Percentiles rank a stretch among this genome's conserved stretches.
Conservation (phyloP, 2,113 vertebrate species). For the Hypocryptadius cinnamomeus region DNA sequence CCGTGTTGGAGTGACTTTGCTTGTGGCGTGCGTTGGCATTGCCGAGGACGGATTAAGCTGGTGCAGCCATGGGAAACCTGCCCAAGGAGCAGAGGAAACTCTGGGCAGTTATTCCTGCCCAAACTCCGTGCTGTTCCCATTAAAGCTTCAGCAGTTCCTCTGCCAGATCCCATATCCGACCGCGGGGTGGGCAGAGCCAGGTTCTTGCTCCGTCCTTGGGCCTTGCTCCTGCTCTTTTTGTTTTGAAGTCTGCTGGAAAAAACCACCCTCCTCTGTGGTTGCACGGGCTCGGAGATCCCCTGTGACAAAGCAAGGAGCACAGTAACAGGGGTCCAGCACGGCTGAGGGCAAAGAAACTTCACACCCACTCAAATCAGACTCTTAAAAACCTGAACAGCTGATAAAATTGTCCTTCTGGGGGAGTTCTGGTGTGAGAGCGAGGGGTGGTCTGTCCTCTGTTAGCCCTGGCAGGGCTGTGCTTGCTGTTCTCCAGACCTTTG, state of each 20-base stretch:
- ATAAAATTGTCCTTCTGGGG: background rate
- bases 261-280: background rate
- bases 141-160: background rate
- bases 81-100: background rate
- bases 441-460: background rate
- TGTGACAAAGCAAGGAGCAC: background rate
- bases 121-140: background rate
- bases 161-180: background rate
- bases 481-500: background rate
- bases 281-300: background rate
- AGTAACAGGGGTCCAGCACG: rapidly evolving
- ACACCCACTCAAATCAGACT: background rate
- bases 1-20: background rate
- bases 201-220: background rate
- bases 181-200: background rate
- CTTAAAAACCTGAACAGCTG: background rate
- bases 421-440: background rate
- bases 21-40: rapidly evolving
- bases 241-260: background rate
- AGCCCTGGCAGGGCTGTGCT: background rate
- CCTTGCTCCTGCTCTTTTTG: background rate
- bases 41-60: background rate
- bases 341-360: background rate
- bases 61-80: background rate
- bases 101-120: background rate